Evolutionary conservation across 2,797 vertebrate genomes (phyloP), one percentile per base, ranked within the genome.

Genomic region (Pipistrellus pipistrellus): DNA sequence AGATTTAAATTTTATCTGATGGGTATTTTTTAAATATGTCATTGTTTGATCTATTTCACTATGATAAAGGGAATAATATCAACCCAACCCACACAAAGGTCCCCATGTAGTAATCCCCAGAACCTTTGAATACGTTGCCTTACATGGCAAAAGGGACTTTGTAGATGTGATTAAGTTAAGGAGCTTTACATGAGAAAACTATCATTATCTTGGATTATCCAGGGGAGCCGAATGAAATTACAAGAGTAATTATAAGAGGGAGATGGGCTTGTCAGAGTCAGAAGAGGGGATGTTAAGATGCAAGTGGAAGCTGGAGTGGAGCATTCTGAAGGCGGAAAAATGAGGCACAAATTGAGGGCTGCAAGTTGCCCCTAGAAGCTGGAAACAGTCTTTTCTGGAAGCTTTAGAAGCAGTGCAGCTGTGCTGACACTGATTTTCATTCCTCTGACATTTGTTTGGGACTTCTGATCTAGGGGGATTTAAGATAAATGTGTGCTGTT

Each of bases 11-110:
- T 57, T 30, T 78, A 3, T 48, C 44, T 94, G 44, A 59, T 10
- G 86, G 80, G 15, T 72, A 78, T 62, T 41, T 92, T 51, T 83
- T 15, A 76, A 93, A 55, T 82, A 69, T 14, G 4, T 4, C 32
- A 8, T 53, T 89, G 8, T 92, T 76, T 90, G 38, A 71, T 38
- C 51, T 90, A 88, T 30, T 84, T 92, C 48, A 76, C 27, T 32
- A 8, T 46, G 17, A 38, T 68, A 85, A 85, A 81, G 9, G 95
- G 75, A 92, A 53, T 80, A 86, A 75, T 30, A 25, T 2, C n/a
- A 82, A 20, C 17, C 20, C 1, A 15, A 8, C 18, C 12, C n/a
- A 17, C 30, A 5, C 12, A 68, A 88, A 83, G 46, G 92, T 25
- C 25, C 9, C 6, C 15, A 21, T n/a, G 3, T 69, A 69, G 53